phyloP scores from a whole-genome alignment of 2,797 vertebrate species.

The Cuniculus paca region DNA sequence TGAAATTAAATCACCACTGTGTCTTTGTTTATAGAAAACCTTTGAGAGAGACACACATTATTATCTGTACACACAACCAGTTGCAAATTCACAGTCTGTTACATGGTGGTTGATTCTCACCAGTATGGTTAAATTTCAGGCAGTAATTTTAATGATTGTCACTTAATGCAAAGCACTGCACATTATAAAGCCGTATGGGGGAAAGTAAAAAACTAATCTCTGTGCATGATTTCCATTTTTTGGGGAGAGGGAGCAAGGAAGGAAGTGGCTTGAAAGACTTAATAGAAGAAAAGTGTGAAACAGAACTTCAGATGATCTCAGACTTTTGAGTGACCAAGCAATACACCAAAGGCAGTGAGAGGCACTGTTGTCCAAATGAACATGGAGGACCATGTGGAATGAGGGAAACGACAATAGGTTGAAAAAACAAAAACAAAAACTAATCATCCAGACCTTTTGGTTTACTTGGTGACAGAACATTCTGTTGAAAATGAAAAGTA shows the following conservation, averaged over 20 bases:
- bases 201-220: not conserved
- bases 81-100: not conserved
- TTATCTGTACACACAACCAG: not conserved
- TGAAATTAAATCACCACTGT: not conserved
- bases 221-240: not conserved
- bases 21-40: conserved; percentile 19
- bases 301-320: not conserved
- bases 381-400: not conserved
- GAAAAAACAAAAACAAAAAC: not conserved
- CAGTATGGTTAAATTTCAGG: not conserved
- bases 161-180: not conserved
- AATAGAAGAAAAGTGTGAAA: not conserved
- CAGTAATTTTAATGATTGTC: not conserved
- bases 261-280: not conserved
- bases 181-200: not conserved
- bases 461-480: not conserved
- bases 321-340: not conserved
- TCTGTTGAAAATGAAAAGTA: not conserved
- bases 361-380: not conserved
- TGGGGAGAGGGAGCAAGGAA: not conserved
- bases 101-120: not conserved
- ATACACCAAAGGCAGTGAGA: not conserved
- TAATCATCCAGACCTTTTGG: not conserved
- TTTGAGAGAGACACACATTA: not conserved
- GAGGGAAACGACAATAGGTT: not conserved